Percentiles rank a stretch among this genome's conserved stretches.
phyloP scores from a whole-genome alignment of 2,797 vertebrate species.

The Phalanger gymnotis region DNA sequence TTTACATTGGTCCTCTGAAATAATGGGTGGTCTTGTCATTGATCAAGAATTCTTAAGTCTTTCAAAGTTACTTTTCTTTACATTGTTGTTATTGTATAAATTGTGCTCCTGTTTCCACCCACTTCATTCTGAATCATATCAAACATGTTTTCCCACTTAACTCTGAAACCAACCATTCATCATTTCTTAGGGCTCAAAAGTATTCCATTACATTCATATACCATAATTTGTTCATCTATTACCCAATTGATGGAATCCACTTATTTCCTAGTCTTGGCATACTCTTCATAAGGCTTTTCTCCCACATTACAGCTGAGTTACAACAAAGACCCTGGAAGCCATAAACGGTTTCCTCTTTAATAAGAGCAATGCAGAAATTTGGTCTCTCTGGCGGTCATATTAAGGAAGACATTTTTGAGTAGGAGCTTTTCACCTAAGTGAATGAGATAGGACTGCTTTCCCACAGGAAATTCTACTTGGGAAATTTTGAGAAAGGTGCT shows the following conservation, averaged over 20 bases:
- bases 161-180: background rate
- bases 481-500: background rate
- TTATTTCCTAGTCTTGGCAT: background rate
- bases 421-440: background rate
- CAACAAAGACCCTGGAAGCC: background rate
- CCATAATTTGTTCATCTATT: background rate
- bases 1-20: no score
- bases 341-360: background rate
- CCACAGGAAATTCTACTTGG: background rate
- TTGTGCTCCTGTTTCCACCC: background rate
- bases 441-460: background rate
- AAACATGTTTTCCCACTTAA: background rate
- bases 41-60: no score
- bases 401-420: background rate
- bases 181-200: background rate
- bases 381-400: background rate
- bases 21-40: no score
- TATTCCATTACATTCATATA: background rate
- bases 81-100: background rate
- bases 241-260: background rate
- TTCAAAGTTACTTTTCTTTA: background rate
- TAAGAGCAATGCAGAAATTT: background rate
- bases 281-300: background rate
- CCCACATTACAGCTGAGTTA: background rate
- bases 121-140: background rate